Evolutionary conservation across 2,797 vertebrate genomes (phyloP).

Genomic region (Loris lydekkerianus): DNA sequence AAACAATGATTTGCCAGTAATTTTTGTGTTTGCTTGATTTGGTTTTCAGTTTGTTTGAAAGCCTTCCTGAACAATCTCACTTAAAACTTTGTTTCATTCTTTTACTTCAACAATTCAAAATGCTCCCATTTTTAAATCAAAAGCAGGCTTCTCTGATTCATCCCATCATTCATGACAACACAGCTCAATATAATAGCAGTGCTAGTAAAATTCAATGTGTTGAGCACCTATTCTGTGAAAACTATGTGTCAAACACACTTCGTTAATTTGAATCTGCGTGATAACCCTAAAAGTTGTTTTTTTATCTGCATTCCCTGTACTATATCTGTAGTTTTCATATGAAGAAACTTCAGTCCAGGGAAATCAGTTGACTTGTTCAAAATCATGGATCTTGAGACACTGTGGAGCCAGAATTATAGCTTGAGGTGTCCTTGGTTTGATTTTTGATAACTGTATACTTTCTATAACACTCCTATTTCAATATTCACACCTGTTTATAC

Average conservation of each 20-base stretch:
- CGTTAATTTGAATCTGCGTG: not conserved
- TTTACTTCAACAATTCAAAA: constrained; percentile 15
- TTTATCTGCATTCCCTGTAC: not conserved
- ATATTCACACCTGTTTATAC: not conserved
- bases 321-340: not conserved
- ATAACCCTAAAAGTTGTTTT: not conserved
- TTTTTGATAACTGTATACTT: not conserved
- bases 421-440: not conserved
- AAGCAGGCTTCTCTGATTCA: not conserved
- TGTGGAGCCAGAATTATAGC: not conserved
- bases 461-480: not conserved
- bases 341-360: constrained; percentile 20
- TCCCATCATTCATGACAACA: not conserved
- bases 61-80: not conserved
- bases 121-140: constrained; percentile 13
- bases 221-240: not conserved
- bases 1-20: not conserved
- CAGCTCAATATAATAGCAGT: not conserved
- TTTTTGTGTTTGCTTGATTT: not conserved
- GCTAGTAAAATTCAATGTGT: not conserved
- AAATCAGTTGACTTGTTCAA: not conserved
- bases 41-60: not conserved
- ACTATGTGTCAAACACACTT: not conserved
- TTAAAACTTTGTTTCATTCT: not conserved
- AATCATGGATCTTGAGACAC: not conserved